A percentile compares a stretch with the other conserved stretches of the same genome.
Evolutionary conservation across 2,888 invertebrate genomes (phyloP).

Genomic region (Aleiodes leptofemur): DNA sequence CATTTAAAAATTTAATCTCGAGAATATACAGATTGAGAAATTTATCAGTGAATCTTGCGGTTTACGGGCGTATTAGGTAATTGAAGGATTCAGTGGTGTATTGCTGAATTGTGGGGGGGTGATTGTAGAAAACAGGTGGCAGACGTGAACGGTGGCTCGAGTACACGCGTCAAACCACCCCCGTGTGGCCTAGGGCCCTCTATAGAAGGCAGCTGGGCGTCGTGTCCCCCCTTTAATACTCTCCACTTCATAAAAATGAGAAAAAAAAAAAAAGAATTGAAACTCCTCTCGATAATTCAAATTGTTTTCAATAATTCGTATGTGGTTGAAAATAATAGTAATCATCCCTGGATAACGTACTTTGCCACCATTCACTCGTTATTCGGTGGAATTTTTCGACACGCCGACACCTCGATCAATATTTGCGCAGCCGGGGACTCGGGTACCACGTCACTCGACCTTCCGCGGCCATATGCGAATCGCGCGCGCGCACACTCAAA

Average conservation of each 20-base stretch:
- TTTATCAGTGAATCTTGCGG: slow-evolving; percentile 35
- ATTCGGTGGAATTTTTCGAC: slow-evolving; percentile 74
- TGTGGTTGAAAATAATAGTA: not conserved
- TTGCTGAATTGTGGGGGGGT: not conserved
- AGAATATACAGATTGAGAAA: not conserved
- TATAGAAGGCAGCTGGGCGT: slow-evolving; percentile 70
- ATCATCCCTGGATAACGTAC: slow-evolving; percentile 54
- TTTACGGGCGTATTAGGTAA: slow-evolving; percentile 49
- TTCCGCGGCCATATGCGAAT: slow-evolving; percentile 73
- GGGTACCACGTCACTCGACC: slow-evolving; percentile 74
- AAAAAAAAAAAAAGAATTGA: slow-evolving; percentile 2
- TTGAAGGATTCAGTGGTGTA: slow-evolving; percentile 50
- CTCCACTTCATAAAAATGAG: slow-evolving; percentile 22
- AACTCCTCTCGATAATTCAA: not conserved
- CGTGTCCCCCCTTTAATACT: slow-evolving; percentile 55
- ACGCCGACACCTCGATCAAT: slow-evolving; percentile 74
- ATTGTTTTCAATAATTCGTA: no score
- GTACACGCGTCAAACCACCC: slow-evolving; percentile 69
- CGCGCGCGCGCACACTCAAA: slow-evolving; percentile 41
- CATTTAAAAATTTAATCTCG: no score
- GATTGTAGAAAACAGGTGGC: slow-evolving; percentile 68
- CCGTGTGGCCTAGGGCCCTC: slow-evolving; percentile 58
- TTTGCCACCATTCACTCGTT: slow-evolving; percentile 61
- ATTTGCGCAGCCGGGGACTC: slow-evolving; percentile 74
- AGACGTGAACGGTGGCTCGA: slow-evolving; percentile 68